Percentiles rank a stretch among this genome's conserved stretches.
Evolutionary conservation across 1,140 invertebrate species (phyloP).

Genomic region (Bacillus rossius): DNA sequence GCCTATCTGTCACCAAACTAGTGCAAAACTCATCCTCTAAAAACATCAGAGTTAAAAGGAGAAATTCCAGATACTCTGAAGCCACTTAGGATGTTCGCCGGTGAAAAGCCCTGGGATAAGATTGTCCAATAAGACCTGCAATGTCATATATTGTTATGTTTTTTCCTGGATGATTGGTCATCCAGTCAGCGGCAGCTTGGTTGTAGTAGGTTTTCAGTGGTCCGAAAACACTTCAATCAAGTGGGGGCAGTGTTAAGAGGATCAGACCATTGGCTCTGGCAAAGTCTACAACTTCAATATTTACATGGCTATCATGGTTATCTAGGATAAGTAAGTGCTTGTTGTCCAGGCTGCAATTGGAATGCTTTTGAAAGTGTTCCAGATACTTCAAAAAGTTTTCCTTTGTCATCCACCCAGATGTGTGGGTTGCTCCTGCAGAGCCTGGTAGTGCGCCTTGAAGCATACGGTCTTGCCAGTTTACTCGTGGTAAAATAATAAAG

Average conservation of each 20-base stretch:
- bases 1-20: no score
- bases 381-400: slow-evolving; percentile 14
- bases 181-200: no score
- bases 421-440: slow-evolving; percentile 4
- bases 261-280: slow-evolving; percentile 13
- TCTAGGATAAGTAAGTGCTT: slow-evolving; percentile 20
- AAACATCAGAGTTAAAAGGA: no score
- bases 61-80: no score
- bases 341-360: slow-evolving; percentile 5
- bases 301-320: slow-evolving; percentile 22
- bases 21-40: no score
- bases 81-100: no score
- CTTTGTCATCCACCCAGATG: slow-evolving; percentile 17
- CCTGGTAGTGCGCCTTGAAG: slow-evolving; percentile 9
- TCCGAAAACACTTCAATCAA: no score
- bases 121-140: no score
- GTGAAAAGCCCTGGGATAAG: no score
- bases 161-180: no score
- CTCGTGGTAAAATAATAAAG: slow-evolving; percentile 31
- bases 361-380: slow-evolving; percentile 9
- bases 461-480: slow-evolving; percentile 6
- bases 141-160: no score
- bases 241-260: background rate
- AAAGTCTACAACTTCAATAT: slow-evolving; percentile 4
- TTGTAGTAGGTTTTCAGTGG: no score